Evolutionary conservation across 92 coral and sea anemone genomes (phyloP), one percentile per base, ranked within the genome.

Genomic region (Siderastrea radians): DNA sequence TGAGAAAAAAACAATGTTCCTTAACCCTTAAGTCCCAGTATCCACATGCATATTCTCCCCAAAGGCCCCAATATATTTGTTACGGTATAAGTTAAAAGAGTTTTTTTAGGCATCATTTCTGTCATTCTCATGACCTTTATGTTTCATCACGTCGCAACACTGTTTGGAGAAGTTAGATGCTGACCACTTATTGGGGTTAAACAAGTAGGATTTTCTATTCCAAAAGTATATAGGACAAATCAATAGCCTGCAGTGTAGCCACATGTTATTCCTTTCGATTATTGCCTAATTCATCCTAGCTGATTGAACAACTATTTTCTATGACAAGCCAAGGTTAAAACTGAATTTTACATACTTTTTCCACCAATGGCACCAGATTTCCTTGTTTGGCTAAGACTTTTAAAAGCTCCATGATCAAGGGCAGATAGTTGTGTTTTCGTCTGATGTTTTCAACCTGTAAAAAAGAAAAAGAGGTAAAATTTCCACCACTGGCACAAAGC

Each of bases 371-470:
- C 54, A 97, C 98, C 16, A 97, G 91, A 77, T 91, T 84, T 48
- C 99, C 98, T 84, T 97, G 88, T 79, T 95, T 92, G 26, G 98
- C 99, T 72, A 97, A 91, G 46, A 97, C 87, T 85, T 97, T 97
- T 74, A 97, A 89, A 47, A 97, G 86, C 86, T 97, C 99, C 94
- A 97, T 95, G 71, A 97, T 92, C 74, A 95, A 86, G 4, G 99
- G 99, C 16, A 97, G 91, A 68, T 97, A 97, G 92, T 97, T 97
- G 84, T 97, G 99, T 82, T 97, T 97, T 77, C 99, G 86, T 88
- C 99, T 91, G 49, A 97, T 96, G 88, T 97, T 97, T 90, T 97
- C 99, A 84, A 97, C 99, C 99, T 97, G 62, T 26, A 87, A 3
- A 78, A 11, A 54, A 3, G 66, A 68, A 1, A 3, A 72, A 6